Percentiles rank a stretch among this genome's conserved stretches.
These are phyloP conservation scores for Agrotis clavis DNA, from an alignment of 2,888 invertebrate species.

Conservation along the genomic window DNA sequence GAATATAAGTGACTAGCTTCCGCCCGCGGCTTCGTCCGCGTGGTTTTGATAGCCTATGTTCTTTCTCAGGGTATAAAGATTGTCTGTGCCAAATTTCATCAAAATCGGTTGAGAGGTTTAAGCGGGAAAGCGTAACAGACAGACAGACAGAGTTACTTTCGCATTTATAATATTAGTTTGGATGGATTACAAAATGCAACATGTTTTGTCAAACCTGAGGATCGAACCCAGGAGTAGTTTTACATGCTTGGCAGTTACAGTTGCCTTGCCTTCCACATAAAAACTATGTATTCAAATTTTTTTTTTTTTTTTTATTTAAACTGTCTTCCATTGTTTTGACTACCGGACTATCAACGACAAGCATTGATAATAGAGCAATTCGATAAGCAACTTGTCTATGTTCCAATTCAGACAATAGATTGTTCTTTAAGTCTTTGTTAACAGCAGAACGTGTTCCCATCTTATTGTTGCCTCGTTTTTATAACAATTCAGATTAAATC, in stretches of 20 bases:
- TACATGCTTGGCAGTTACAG: background rate
- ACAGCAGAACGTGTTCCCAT: conserved; percentile 17
- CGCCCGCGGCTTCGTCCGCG: no score
- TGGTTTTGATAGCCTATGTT: no score
- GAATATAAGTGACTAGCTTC: no score
- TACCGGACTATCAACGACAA: conserved; percentile 76
- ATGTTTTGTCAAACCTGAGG: background rate
- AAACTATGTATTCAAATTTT: no score
- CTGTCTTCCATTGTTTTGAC: conserved; percentile 56
- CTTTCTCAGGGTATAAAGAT: no score
- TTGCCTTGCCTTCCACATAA: no score
- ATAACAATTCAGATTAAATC: background rate
- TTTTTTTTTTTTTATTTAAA: no score
- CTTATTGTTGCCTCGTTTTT: conserved; percentile 26
- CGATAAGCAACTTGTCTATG: conserved; percentile 82
- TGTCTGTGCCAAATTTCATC: no score
- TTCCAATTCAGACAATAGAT: conserved; percentile 78
- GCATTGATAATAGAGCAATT: conserved; percentile 82
- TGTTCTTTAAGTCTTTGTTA: conserved; percentile 69
- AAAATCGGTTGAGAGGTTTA: no score
- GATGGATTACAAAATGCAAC: background rate
- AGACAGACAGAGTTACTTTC: no score
- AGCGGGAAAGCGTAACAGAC: no score
- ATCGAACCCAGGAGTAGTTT: background rate
- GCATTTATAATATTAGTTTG: no score